phyloP scores from a whole-genome alignment of 2,888 invertebrate species.

The Salticus scenicus region DNA sequence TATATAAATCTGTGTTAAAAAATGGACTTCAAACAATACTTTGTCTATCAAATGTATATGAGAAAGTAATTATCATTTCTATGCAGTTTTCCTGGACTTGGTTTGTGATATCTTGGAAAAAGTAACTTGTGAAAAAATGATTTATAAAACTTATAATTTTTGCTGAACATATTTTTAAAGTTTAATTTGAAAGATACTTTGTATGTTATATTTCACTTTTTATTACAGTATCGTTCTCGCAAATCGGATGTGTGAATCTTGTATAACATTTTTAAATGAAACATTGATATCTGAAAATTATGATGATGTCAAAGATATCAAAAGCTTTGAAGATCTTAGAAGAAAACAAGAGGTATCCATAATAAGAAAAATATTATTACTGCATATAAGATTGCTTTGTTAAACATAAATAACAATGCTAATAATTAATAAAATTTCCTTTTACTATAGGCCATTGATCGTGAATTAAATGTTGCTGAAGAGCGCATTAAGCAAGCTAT shows the following conservation, averaged over 20 bases:
- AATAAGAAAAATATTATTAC: neutral
- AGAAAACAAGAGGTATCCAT: slow-evolving; percentile 80
- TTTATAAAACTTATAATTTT: too few species aligned
- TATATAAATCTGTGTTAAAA: too few species aligned
- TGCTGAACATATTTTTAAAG: neutral
- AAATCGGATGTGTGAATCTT: slow-evolving; percentile 95
- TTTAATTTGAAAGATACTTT: neutral
- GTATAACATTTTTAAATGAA: slow-evolving; percentile 97
- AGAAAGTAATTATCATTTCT: too few species aligned
- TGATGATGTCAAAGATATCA: slow-evolving; percentile 85
- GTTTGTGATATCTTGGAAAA: too few species aligned
- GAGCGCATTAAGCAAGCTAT: slow-evolving; percentile 92
- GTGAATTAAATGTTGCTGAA: slow-evolving; percentile 94
- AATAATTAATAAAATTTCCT: too few species aligned
- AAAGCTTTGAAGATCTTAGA: slow-evolving; percentile 92
- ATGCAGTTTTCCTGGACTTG: too few species aligned
- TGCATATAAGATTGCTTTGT: slow-evolving; percentile 80
- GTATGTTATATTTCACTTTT: neutral
- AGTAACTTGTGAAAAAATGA: too few species aligned
- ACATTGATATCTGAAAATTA: slow-evolving; percentile 89
- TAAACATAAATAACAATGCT: too few species aligned
- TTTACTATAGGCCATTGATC: slow-evolving; percentile 82
- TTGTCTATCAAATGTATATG: too few species aligned
- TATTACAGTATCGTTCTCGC: slow-evolving; percentile 84
- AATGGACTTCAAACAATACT: too few species aligned